Base-by-base conservation (phyloP, 2,888 invertebrate genomes). In the Trissolcus japonicus region DNA sequence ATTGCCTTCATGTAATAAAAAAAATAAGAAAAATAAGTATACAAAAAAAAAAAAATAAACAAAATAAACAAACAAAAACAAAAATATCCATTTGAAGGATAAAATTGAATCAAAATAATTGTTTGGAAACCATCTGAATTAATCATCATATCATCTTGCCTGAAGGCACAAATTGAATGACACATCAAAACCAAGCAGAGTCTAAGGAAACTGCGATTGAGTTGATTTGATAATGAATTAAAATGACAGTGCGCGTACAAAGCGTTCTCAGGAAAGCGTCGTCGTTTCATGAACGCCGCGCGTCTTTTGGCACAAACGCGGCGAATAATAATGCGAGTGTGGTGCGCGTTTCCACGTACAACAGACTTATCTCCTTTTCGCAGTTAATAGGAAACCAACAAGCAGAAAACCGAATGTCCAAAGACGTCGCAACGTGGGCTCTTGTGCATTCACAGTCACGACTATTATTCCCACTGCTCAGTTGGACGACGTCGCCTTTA, bases 301-400 rank as follows among this genome's bases (percentile, higher is more conserved):
- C 67, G 66, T 76, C 76, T 67, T 66, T 69, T 51, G 50, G 41
- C 56, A 54, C 25, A 54, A 76, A 43, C 57, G 57, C 50, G 59
- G 35, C 48, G 76, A 66, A 76, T 72, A 43, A 55, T 19, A 71
- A 62, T 71, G 62, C 41, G 55, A 50, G 46, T 51, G 51, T 55
- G 63, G 63, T 14, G 66, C 66, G 46, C 35, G 53, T 50, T 72
- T 77, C 67, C 55, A 50, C 68, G 76, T 68, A 60, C 60, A 55
- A 59, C 35, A 57, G 55, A 71, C 62, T 72, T 76, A 62, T 62
- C 74, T 71, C 59, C 76, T 73, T 76, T 66, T 66, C 72, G 65
- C 65, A 56, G 72, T 55, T 79, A 76, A 79, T 79, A 69, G 69
- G 76, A 79, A 79, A 73, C 62, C 75, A 78, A 76, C 79, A 63